Conservation (phyloP, 2,888 invertebrate genomes). For the Drosophila vallismaia region DNA sequence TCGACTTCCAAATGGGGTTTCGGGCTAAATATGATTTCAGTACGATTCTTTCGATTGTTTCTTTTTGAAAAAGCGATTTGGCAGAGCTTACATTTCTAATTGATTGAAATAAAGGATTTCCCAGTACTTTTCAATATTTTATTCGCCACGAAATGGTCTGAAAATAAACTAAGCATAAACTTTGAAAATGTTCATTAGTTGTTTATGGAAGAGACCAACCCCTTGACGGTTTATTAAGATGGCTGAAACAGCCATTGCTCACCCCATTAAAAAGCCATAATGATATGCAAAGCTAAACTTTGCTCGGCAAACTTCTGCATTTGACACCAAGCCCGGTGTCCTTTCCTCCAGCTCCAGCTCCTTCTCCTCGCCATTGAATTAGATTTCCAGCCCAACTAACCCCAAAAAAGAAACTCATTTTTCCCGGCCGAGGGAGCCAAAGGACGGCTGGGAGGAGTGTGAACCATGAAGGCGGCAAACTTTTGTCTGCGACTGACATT, state of each 20-base stretch:
- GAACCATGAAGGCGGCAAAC: conserved; percentile 19
- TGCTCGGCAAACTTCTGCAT: conserved; percentile 33
- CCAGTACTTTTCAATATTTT: not conserved
- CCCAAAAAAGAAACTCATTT: conserved; percentile 39
- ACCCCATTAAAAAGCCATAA: conserved; percentile 42
- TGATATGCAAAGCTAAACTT: conserved; percentile 45
- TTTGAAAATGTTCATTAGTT: not conserved
- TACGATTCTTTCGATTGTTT: not conserved
- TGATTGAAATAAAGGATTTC: not conserved
- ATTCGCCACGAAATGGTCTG: not conserved
- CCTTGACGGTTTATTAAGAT: conserved; percentile 33
- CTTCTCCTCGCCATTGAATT: conserved; percentile 16
- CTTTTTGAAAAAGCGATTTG: not conserved
- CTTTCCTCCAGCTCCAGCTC: not conserved
- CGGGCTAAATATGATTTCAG: not conserved
- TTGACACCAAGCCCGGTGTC: conserved; percentile 24
- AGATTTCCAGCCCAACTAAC: conserved; percentile 39
- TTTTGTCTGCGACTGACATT: conserved; percentile 60
- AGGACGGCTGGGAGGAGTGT: not conserved
- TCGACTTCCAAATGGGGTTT: conserved; percentile 15
- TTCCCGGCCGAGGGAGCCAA: not conserved
- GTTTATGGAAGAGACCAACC: not conserved
- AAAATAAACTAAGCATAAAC: conserved; percentile 5
- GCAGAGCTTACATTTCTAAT: not conserved
- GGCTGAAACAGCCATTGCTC: conserved; percentile 25